These are phyloP conservation scores for Gandaritis pyraliata DNA, from an alignment of 2,888 invertebrate genomes.

Conservation along the genomic window DNA sequence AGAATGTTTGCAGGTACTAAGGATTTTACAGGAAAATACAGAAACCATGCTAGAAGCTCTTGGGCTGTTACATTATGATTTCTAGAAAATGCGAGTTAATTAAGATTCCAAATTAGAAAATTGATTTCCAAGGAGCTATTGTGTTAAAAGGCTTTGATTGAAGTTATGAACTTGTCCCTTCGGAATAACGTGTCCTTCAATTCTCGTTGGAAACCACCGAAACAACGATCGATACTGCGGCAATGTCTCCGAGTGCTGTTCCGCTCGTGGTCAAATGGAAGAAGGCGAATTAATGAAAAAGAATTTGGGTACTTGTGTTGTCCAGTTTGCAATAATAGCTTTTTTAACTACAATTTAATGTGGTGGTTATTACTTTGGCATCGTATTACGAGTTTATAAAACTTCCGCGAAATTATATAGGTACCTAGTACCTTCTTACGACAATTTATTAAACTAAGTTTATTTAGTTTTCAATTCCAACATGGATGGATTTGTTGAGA, in stretches of 20 bases:
- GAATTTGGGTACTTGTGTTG: slow-evolving; percentile 9
- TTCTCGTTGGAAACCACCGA: slow-evolving; percentile 38
- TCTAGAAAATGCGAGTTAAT: neutral
- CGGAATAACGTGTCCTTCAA: slow-evolving; percentile 44
- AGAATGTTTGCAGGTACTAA: neutral
- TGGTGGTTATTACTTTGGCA: too few species aligned
- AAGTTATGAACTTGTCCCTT: slow-evolving; percentile 21
- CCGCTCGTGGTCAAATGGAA: slow-evolving; percentile 33
- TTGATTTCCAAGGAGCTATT: neutral
- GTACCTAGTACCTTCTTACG: too few species aligned
- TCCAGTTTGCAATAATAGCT: neutral
- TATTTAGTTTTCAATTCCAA: too few species aligned
- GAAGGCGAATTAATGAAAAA: slow-evolving; percentile 31
- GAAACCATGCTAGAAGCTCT: neutral
- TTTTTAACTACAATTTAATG: too few species aligned
- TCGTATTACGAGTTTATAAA: too few species aligned
- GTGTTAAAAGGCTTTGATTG: slow-evolving; percentile 5
- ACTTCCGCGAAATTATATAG: too few species aligned
- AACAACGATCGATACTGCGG: slow-evolving; percentile 51
- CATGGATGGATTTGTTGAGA: too few species aligned
- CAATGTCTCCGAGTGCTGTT: slow-evolving; percentile 42
- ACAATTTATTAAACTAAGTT: too few species aligned
- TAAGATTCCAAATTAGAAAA: neutral
- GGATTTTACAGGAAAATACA: slow-evolving; percentile 1
- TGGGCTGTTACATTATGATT: neutral